A percentile compares a stretch with the other conserved stretches of the same genome.
phyloP scores from a whole-genome alignment of 2,113 vertebrate species.

The Tachuris rubrigastra region DNA sequence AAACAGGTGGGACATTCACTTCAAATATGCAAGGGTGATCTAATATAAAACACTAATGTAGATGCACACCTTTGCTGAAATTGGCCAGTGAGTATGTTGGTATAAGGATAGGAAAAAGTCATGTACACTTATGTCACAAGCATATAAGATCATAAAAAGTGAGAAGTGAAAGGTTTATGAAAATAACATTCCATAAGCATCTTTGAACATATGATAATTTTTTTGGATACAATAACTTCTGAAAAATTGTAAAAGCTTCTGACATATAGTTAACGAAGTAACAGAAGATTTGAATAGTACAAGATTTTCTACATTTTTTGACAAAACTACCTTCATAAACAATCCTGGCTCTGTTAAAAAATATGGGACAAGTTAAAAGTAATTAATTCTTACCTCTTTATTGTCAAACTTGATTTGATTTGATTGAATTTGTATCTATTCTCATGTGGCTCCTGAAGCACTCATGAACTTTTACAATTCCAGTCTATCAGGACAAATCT shows the following conservation, averaged over 20 bases:
- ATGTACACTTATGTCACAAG: not conserved
- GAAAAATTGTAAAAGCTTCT: not conserved
- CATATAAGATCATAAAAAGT: not conserved
- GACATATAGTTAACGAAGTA: not conserved
- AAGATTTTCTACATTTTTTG: not conserved
- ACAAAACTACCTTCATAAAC: not conserved
- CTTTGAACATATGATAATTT: not conserved
- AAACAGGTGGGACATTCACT: not conserved
- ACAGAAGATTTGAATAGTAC: not conserved
- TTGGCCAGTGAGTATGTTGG: not conserved
- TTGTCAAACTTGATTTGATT: conserved; percentile 71
- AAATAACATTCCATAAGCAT: not conserved
- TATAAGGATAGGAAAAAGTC: not conserved
- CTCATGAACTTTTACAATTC: conserved; percentile 70
- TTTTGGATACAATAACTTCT: not conserved
- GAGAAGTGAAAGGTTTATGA: not conserved
- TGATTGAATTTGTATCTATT: conserved; percentile 75
- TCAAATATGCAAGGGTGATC: not conserved
- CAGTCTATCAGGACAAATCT: conserved; percentile 75
- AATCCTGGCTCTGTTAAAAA: not conserved
- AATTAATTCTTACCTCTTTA: conserved; percentile 57
- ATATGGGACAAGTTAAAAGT: not conserved
- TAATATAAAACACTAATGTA: not conserved
- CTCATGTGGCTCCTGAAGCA: conserved; percentile 67
- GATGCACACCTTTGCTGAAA: not conserved